phyloP scores from a whole-genome alignment of 2,113 vertebrate genomes.

The Microtus richardsoni region DNA sequence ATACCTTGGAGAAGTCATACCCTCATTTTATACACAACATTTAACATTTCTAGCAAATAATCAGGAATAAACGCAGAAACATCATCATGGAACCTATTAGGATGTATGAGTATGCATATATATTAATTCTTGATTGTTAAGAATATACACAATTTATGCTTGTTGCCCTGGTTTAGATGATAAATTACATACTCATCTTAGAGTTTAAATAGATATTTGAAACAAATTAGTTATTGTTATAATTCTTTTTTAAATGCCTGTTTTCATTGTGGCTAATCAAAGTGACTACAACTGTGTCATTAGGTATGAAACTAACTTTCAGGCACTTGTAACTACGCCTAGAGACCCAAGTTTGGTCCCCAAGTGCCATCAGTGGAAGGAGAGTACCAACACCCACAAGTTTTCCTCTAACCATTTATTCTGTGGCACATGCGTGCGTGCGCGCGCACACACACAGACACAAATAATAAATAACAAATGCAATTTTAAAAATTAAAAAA shows the following conservation, averaged over 20 bases:
- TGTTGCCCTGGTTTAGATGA: not conserved
- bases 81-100: not conserved
- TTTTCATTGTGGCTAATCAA: slow-evolving; percentile 40
- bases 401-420: not conserved
- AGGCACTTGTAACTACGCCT: not conserved
- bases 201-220: slow-evolving; percentile 8
- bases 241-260: slow-evolving; percentile 3
- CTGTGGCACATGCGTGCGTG: not conserved
- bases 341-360: not conserved
- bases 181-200: not conserved
- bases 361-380: not conserved
- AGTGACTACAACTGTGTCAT: not conserved
- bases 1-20: not conserved
- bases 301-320: not conserved
- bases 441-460: not conserved
- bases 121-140: not conserved
- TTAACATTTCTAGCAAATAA: slow-evolving; percentile 33
- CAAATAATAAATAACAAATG: not conserved
- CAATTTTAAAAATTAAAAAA: not conserved
- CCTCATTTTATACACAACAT: not conserved
- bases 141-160: slow-evolving; percentile 1
- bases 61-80: not conserved
- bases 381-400: not conserved
- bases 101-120: not conserved
- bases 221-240: not conserved